A percentile compares a stretch with the other conserved stretches of the same genome.
phyloP scores from a whole-genome alignment of 2,113 vertebrate species.

The Nannospalax galili region DNA sequence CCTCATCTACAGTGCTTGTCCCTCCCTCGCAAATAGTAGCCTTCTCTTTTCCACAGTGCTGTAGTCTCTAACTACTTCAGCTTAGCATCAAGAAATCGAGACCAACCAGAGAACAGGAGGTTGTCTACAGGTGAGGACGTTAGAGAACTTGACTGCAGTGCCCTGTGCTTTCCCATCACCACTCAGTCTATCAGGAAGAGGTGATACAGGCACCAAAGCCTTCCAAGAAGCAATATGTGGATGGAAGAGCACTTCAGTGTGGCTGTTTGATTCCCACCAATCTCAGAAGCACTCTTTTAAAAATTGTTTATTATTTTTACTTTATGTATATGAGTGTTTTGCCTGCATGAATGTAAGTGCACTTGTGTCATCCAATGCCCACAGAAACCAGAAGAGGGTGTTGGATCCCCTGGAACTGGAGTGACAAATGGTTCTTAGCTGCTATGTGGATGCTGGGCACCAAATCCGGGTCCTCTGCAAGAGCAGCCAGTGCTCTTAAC shows the following conservation, averaged over 20 bases:
- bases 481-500: too few relatives aligned
- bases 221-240: not conserved
- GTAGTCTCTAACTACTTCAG: not conserved
- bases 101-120: not conserved
- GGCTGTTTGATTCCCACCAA: not conserved
- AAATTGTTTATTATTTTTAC: too few relatives aligned
- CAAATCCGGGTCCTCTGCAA: too few relatives aligned
- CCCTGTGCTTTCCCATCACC: too few relatives aligned
- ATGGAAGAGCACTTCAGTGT: not conserved
- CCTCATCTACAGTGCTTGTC: not conserved
- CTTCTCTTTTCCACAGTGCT: not conserved
- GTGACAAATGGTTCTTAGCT: too few relatives aligned
- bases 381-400: too few relatives aligned
- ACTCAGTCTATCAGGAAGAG: not conserved
- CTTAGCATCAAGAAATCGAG: not conserved
- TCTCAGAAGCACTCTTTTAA: not conserved
- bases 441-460: too few relatives aligned
- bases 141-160: not conserved
- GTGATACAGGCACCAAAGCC: constrained; percentile 26
- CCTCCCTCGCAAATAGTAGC: not conserved
- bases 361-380: too few relatives aligned
- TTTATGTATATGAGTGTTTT: not conserved
- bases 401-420: too few relatives aligned
- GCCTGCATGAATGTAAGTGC: too few relatives aligned
- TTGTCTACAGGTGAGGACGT: not conserved